A percentile compares a stretch with the other conserved stretches of the same genome.
Evolutionary conservation across 1,140 invertebrate genomes (phyloP).

Genomic region (Wiebesia pumilae): DNA sequence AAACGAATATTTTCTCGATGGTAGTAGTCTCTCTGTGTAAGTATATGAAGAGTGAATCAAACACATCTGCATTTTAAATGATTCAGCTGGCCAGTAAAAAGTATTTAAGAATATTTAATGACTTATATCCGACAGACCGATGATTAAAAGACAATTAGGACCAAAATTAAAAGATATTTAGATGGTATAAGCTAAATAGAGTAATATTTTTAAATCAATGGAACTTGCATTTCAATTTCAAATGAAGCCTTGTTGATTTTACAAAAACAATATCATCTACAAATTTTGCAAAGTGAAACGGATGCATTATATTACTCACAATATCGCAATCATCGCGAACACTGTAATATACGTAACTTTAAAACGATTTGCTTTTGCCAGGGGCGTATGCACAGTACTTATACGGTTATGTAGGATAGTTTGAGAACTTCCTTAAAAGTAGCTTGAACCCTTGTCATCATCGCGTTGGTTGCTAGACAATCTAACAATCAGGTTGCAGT

Average conservation of each 20-base stretch:
- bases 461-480: not conserved
- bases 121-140: no score
- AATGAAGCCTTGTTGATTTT: not conserved
- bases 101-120: not conserved
- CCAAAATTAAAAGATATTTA: no score
- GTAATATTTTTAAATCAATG: no score
- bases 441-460: not conserved
- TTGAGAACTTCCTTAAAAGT: constrained; percentile 38
- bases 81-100: not conserved
- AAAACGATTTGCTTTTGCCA: not conserved
- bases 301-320: not conserved
- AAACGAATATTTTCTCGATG: no score
- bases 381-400: not conserved
- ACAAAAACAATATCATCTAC: not conserved
- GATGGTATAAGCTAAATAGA: no score
- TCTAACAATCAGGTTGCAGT: constrained; percentile 5
- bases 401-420: not conserved
- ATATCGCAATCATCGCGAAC: not conserved
- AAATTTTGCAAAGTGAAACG: constrained; percentile 15
- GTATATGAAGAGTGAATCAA: no score
- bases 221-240: no score
- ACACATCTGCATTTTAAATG: not conserved
- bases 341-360: constrained; percentile 10
- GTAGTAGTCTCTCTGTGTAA: no score
- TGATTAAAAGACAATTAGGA: no score